Evolutionary conservation across 23 tunicate genomes (phyloP).

Genomic region (Styela plicata): DNA sequence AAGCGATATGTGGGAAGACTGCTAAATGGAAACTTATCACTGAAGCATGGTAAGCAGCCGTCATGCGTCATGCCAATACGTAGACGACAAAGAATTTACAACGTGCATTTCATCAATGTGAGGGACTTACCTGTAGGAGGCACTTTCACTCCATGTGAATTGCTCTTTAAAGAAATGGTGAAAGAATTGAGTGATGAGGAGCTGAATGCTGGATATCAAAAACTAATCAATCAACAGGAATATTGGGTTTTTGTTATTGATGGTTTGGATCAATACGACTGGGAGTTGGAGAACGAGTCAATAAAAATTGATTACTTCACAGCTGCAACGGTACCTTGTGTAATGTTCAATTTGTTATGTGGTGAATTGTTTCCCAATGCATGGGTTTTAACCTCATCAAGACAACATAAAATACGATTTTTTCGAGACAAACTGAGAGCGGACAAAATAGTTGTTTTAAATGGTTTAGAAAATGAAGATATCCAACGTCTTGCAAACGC

Average conservation of each 20-base stretch:
- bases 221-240: background rate
- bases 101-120: background rate
- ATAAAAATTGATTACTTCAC: background rate
- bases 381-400: background rate
- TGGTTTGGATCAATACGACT: background rate
- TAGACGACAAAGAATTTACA: background rate
- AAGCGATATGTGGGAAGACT: background rate
- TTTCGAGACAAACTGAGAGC: background rate
- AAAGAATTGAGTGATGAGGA: background rate
- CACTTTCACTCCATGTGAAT: background rate
- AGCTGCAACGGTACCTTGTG: background rate
- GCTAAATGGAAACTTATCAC: background rate
- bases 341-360: background rate
- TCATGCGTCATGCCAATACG: background rate
- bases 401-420: background rate
- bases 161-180: background rate
- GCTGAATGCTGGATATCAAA: background rate
- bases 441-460: background rate
- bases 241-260: background rate
- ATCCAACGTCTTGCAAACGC: background rate
- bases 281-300: background rate
- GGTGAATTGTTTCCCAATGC: background rate
- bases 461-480: background rate
- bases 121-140: background rate
- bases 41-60: background rate